A percentile compares a stretch with the other conserved stretches of the same genome.
These are phyloP conservation scores for Nasonovia ribisnigri DNA, from an alignment of 2,888 invertebrate species.

Conservation along the genomic window DNA sequence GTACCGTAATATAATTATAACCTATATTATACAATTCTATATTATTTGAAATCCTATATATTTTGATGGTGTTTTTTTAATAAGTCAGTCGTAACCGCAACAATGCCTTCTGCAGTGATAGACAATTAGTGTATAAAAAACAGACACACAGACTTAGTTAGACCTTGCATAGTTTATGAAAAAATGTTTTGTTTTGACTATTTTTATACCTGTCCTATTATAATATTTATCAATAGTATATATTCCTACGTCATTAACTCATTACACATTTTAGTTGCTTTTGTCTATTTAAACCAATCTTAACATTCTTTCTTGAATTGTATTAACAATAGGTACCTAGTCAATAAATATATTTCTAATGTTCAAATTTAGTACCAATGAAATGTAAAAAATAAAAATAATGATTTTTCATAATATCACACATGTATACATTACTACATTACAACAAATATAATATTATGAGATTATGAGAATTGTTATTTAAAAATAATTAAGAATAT, in stretches of 20 bases:
- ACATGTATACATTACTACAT: background rate
- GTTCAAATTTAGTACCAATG: background rate
- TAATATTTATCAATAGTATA: background rate
- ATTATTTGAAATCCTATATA: too few relatives aligned
- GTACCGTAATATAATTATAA: too few relatives aligned
- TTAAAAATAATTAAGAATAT: background rate
- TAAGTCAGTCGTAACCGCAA: too few relatives aligned
- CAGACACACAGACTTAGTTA: background rate
- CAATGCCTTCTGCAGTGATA: background rate
- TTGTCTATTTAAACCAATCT: background rate
- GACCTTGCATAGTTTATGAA: background rate
- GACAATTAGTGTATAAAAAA: background rate
- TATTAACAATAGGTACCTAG: background rate
- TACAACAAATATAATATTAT: background rate
- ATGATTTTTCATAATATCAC: background rate
- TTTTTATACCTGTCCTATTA: background rate
- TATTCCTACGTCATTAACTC: background rate
- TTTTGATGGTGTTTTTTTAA: too few relatives aligned
- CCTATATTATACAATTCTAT: too few relatives aligned
- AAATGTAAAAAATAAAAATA: background rate
- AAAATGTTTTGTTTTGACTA: constrained; percentile 14
- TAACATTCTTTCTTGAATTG: background rate
- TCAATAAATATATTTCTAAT: background rate
- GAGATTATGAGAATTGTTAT: background rate
- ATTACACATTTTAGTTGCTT: background rate